phyloP scores from a whole-genome alignment of 2,888 invertebrate species.

The Lepidocyrtinus sp. region DNA sequence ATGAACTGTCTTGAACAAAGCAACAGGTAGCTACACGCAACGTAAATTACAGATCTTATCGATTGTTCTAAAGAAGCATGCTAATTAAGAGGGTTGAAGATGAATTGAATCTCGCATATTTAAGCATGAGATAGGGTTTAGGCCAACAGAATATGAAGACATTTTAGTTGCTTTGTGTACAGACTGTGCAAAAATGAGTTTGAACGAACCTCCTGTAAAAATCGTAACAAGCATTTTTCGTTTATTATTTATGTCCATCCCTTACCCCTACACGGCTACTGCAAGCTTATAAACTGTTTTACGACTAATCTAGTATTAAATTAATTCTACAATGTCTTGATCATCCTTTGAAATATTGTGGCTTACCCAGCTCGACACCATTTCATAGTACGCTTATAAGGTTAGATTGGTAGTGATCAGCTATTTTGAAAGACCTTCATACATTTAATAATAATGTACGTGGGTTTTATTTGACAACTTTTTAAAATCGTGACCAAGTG shows the following conservation, averaged over 20 bases:
- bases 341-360: slow-evolving; percentile 11
- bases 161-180: background rate
- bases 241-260: background rate
- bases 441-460: background rate
- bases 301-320: slow-evolving; percentile 11
- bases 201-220: background rate
- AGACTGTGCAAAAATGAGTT: background rate
- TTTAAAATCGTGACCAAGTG: slow-evolving; percentile 12
- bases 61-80: slow-evolving; percentile 43
- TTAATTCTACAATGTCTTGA: slow-evolving; percentile 27
- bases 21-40: slow-evolving; percentile 51
- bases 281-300: background rate
- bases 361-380: no score
- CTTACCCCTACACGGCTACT: background rate
- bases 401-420: no score
- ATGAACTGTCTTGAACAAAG: slow-evolving; percentile 29
- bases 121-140: background rate
- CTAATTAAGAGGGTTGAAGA: slow-evolving; percentile 38
- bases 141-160: background rate
- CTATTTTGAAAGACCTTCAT: background rate
- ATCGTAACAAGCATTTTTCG: background rate
- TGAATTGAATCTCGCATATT: slow-evolving; percentile 36
- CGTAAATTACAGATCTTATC: slow-evolving; percentile 53
- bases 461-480: background rate
- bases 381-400: no score